phyloP scores from a whole-genome alignment of 2,113 vertebrate species.

The Hypocryptadius cinnamomeus region DNA sequence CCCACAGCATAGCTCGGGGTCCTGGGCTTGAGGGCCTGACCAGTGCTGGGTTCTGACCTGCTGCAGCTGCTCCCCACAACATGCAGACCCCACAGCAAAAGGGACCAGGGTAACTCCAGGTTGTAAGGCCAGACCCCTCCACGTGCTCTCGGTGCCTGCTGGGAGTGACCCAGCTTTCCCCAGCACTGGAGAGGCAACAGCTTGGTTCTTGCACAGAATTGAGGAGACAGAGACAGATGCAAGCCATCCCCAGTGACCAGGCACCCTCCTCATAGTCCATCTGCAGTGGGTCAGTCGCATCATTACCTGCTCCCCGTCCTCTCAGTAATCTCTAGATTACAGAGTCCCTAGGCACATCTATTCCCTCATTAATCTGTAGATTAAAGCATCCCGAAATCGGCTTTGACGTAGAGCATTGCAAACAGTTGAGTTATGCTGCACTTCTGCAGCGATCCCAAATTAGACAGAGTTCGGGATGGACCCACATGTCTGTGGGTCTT shows the following conservation, averaged over 20 bases:
- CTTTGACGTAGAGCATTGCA: conserved; percentile 44
- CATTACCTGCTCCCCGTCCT: neutral
- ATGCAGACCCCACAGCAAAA: neutral
- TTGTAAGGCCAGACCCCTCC: neutral
- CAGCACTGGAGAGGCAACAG: neutral
- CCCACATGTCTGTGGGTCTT: neutral
- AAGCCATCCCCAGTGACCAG: neutral
- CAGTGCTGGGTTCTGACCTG: neutral
- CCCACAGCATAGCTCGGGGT: neutral
- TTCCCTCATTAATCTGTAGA: conserved; percentile 49
- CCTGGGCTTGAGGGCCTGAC: neutral
- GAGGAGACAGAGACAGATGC: neutral
- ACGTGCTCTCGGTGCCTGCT: rapidly evolving
- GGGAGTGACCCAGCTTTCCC: neutral
- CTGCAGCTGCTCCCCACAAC: neutral
- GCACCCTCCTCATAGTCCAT: neutral
- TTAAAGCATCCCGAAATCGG: conserved; percentile 47
- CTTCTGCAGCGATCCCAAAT: neutral
- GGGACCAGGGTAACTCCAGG: no score
- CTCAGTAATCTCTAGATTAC: conserved; percentile 29
- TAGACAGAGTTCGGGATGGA: neutral
- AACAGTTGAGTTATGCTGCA: neutral
- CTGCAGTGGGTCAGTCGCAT: neutral
- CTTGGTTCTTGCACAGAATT: rapidly evolving
- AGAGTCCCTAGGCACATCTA: neutral